Conservation (phyloP, 2,797 vertebrate genomes). For the Cygnus olor region DNA sequence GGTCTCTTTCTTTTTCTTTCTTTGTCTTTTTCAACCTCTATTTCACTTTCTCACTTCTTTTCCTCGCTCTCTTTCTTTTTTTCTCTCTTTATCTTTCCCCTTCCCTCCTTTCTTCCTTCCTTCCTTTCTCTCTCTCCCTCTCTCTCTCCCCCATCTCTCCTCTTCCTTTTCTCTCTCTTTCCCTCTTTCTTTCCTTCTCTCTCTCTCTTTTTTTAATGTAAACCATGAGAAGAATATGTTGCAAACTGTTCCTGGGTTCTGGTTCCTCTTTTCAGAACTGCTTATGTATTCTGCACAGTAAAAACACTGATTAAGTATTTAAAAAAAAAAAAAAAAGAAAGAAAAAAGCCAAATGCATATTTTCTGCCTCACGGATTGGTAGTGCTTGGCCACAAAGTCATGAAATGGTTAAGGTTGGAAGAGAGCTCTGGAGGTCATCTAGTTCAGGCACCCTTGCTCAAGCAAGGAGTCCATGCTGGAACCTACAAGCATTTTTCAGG, state of each 20-base stretch:
- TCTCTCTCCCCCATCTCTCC: not conserved
- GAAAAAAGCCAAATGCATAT: not conserved
- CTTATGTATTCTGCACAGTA: not conserved
- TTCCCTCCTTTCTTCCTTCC: not conserved
- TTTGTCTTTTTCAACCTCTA: no score
- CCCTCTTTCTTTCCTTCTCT: fast-evolving
- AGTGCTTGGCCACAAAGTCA: fast-evolving
- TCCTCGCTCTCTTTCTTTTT: no score
- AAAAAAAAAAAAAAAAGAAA: not conserved
- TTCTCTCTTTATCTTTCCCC: not conserved
- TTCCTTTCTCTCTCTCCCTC: fast-evolving
- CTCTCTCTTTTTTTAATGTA: not conserved
- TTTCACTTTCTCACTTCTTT: not conserved
- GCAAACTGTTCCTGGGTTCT: not conserved
- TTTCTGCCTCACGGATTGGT: not conserved
- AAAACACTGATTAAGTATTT: not conserved
- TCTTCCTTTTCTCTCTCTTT: not conserved
- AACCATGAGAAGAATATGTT: not conserved
- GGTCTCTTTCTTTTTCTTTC: no score
- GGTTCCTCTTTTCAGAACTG: not conserved
- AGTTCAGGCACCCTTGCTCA: not conserved
- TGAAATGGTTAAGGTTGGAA: not conserved
- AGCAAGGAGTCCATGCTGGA: not conserved
- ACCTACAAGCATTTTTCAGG: not conserved
- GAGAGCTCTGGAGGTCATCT: not conserved